Evolutionary conservation across 1,140 invertebrate genomes (phyloP), one percentile per base, ranked within the genome.

Genomic region (Cepaea nemoralis): DNA sequence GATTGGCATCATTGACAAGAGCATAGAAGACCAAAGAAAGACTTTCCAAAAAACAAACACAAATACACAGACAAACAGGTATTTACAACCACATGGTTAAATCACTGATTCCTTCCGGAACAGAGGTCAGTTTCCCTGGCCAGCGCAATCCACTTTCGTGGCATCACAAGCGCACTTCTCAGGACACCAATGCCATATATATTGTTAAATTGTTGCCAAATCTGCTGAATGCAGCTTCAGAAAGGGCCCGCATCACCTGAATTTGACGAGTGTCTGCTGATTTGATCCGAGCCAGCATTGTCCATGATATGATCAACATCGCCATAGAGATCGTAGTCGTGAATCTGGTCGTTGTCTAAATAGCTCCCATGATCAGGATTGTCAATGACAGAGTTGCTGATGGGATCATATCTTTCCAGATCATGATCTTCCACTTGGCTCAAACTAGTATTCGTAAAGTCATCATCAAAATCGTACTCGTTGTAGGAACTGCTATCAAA

Each of bases 91-190:
- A 67, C 1, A 39, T 79, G 66, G 66, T 69, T 33, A 40, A 27
- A 14, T 37, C 12, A 45, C 37, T 66, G 77, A 79, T 79, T 31
- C 48, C 66, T 14, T 67, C 37, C 40, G 77, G 77, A 19, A 79
- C 77, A 22, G 40, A 19, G 10, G 77, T 79, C 0, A 79, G 42
- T 35, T 79, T 79, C n/a, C n/a, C 42, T 79, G 77, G 16, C 77
- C 77, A 27, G 77, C 67, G 35, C 77, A 79, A 31, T 79, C 77
- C 77, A 79, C 40, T 42, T 67, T 40, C 31, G 69, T 66, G 8
- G 40, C 77, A n/a, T 22, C 40, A 33, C 77, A 79, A n/a, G 37
- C 37, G 40, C 77, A 79, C 39, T 48, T 70, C 31, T 33, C 63
- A 6, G 77, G 77, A 24, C 77, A 79, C 2, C 42, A 6, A 70